Conservation (phyloP, 2,888 invertebrate species). For the Carcina quercana region DNA sequence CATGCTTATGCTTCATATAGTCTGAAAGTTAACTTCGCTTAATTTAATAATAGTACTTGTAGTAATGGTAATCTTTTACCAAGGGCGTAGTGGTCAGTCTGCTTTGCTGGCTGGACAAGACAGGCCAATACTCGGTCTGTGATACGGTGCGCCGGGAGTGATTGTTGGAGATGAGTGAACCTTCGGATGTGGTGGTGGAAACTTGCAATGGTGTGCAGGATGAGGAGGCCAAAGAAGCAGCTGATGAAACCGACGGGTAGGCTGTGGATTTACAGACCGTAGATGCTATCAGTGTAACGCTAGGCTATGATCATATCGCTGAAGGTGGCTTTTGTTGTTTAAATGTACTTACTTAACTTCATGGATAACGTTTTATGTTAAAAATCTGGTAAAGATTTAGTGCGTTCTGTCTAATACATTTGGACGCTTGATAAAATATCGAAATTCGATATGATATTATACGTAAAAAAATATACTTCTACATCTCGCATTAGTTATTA, state of each 20-base stretch:
- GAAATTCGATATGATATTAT: no score
- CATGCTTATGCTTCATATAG: constrained; percentile 58
- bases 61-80: constrained; percentile 66
- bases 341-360: no score
- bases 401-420: no score
- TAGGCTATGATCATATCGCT: no score
- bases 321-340: no score
- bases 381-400: no score
- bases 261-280: constrained; percentile 38
- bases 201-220: constrained; percentile 57
- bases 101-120: constrained; percentile 40
- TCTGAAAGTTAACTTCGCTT: constrained; percentile 62
- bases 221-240: constrained; percentile 26
- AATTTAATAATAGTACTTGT: constrained; percentile 70
- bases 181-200: constrained; percentile 54
- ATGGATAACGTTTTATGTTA: no score
- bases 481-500: no score
- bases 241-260: no score
- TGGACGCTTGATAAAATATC: no score
- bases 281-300: no score
- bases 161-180: constrained; percentile 50
- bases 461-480: no score
- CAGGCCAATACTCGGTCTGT: constrained; percentile 43
- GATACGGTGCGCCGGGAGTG: constrained; percentile 26
- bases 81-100: constrained; percentile 64